These are phyloP conservation scores for Hydrolagus affinis DNA, from an alignment of 2,113 vertebrate genomes.

Conservation along the genomic window DNA sequence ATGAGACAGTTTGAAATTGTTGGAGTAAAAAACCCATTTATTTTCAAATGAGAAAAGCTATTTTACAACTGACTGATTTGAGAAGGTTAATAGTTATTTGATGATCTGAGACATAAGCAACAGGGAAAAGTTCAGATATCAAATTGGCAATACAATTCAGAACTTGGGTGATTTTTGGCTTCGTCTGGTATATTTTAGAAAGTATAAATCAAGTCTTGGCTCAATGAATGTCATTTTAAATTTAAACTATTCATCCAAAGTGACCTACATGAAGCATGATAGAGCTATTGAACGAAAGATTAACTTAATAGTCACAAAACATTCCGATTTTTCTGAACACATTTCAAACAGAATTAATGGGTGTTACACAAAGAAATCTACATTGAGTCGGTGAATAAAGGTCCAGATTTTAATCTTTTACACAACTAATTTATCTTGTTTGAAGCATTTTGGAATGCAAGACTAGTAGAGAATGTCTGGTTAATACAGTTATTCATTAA, in stretches of 20 bases:
- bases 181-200: not conserved
- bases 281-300: not conserved
- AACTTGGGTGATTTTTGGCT: not conserved
- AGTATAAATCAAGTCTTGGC: not conserved
- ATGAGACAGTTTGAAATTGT: not conserved
- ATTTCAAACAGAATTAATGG: constrained; percentile 11
- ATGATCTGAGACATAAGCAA: not conserved
- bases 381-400: not conserved
- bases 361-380: constrained; percentile 2
- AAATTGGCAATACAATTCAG: not conserved
- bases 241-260: not conserved
- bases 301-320: not conserved
- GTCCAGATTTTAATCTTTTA: constrained; percentile 2
- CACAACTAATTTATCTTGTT: not conserved
- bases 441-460: not conserved
- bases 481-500: constrained; percentile 1
- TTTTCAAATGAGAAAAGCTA: not conserved
- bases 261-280: not conserved
- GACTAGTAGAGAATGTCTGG: not conserved
- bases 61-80: constrained; percentile 28
- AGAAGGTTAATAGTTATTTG: constrained; percentile 25
- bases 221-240: not conserved
- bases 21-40: not conserved
- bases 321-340: not conserved
- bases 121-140: not conserved